Evolutionary conservation across 2,797 vertebrate species (phyloP).

Genomic region (Sparus aurata): DNA sequence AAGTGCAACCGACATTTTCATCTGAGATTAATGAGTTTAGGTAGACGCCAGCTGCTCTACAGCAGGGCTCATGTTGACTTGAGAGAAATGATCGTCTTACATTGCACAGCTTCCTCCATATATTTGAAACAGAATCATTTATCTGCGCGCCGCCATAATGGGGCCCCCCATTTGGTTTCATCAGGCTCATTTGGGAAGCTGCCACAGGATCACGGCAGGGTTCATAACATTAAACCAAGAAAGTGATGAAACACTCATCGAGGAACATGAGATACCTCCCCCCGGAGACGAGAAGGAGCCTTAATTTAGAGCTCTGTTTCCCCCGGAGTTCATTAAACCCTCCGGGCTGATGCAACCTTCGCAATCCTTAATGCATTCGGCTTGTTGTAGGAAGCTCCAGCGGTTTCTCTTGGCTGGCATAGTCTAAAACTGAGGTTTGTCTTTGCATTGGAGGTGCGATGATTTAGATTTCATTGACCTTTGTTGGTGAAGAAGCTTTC

Average conservation of each 20-base stretch:
- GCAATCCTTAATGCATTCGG: constrained; percentile 66
- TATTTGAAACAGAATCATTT: constrained; percentile 49
- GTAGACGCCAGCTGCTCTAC: constrained; percentile 57
- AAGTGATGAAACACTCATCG: constrained; percentile 76
- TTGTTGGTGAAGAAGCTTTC: constrained; percentile 22
- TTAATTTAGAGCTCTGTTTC: constrained; percentile 66
- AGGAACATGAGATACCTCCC: constrained; percentile 58
- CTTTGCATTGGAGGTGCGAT: constrained; percentile 16
- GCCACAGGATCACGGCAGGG: constrained; percentile 67
- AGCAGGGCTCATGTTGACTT: constrained; percentile 46
- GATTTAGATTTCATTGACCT: constrained; percentile 56
- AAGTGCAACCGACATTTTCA: constrained; percentile 1
- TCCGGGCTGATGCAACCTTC: constrained; percentile 77
- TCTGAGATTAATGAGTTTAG: constrained; percentile 38
- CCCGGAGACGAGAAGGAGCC: constrained; percentile 58
- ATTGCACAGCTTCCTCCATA: constrained; percentile 25
- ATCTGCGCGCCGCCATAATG: constrained; percentile 60
- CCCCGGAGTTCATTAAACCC: constrained; percentile 74
- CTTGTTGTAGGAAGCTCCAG: constrained; percentile 32
- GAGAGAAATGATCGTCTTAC: constrained; percentile 53
- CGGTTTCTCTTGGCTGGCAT: background rate
- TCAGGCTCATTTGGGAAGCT: constrained; percentile 74
- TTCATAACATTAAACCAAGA: constrained; percentile 68
- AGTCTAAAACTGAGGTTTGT: background rate
- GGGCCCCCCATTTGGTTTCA: constrained; percentile 68